Conservation (phyloP, 2,113 vertebrate species). For the Rhadina sibilatrix region DNA sequence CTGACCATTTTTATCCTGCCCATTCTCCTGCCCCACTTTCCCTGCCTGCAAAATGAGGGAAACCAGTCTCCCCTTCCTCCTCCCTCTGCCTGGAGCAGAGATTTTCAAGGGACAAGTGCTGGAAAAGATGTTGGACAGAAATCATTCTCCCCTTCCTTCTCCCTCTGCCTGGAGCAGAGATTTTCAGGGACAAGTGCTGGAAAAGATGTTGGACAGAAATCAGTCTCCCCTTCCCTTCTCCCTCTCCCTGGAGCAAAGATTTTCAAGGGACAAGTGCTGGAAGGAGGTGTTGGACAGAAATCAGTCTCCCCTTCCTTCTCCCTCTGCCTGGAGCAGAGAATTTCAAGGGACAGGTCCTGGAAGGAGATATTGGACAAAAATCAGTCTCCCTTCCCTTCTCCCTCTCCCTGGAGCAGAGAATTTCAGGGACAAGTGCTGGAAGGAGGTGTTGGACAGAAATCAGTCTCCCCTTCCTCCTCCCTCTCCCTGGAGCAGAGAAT, state of each 20-base stretch:
- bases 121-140: neutral
- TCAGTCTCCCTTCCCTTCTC: neutral
- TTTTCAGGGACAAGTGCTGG: neutral
- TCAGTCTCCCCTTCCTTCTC: neutral
- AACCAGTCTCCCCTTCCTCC: rapidly evolving
- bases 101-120: neutral
- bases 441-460: too few relatives aligned
- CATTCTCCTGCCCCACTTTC: neutral
- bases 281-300: neutral
- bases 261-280: neutral
- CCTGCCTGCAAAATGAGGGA: neutral
- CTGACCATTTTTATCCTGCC: rapidly evolving
- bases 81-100: neutral
- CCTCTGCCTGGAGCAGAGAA: neutral
- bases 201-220: neutral
- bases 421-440: neutral
- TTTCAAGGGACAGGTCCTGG: neutral
- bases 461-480: rapidly evolving
- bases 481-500: neutral
- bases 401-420: neutral
- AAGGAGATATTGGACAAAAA: too few relatives aligned
- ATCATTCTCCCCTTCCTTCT: neutral
- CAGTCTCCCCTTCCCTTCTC: neutral
- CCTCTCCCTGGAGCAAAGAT: neutral
- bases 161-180: neutral